Evolutionary conservation across 1,140 invertebrate genomes (phyloP), one percentile per base, ranked within the genome.

Genomic region (Chionoecetes opilio): DNA sequence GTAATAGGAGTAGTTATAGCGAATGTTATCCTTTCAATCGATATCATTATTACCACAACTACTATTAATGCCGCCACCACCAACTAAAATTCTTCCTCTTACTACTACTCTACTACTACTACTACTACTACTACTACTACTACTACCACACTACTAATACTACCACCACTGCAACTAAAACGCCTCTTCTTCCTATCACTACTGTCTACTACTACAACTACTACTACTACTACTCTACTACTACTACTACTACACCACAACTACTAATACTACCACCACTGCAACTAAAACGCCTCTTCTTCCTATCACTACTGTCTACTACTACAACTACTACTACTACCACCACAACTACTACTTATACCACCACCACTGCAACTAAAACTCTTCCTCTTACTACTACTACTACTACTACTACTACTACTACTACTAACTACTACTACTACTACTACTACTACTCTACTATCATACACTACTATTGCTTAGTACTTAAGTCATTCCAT

Each of bases 221-320:
- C 53, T 63, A 26, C 53, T 63, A 26, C 53, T 63, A 26, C 53
- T 21, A 63, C 53, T 21, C 21, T 63, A 21, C 17, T 14, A 37
- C 35, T 14, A 41, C 38, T 41, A 41, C 3, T 41, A 14, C 38
- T 37, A 89, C 32, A 41, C 14, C 38, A 41, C 38, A 14, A 75
- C 63, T 75, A 75, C 63, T 75, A 75, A 17, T 75, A 75, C 63
- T 75, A 75, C 63, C n/a, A 75, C 63, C n/a, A 75, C 63, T 75
- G n/a, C 63, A n/a, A 75, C 5, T 75, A 75, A 17, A n/a, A 17
- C 63, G n/a, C n/a, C 0, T 53, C 46, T 0, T 53, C 46, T 17
- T 53, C 46, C n/a, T 75, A 1, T n/a, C 14, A 46, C 41, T 46
- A 46, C 21, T 5, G n/a, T n/a, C 21, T n/a, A 75, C 21, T 75